These are phyloP conservation scores for Erinaceus europaeus DNA, from an alignment of 2,113 vertebrate genomes.

Conservation along the genomic window DNA sequence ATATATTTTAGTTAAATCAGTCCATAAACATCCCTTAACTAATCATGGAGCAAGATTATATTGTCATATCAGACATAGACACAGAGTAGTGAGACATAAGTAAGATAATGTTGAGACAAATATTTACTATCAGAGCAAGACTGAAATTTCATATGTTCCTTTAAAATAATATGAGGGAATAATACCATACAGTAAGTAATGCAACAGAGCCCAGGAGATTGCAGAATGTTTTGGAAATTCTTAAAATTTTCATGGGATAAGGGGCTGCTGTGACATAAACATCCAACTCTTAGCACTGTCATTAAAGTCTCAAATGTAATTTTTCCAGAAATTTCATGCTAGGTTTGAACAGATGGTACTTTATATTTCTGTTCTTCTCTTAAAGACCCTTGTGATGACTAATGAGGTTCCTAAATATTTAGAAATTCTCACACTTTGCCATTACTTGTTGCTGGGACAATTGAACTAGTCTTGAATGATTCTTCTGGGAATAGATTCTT, in stretches of 20 bases:
- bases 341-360: not conserved
- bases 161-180: not conserved
- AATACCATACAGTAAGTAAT: not conserved
- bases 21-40: not conserved
- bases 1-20: conserved; percentile 8
- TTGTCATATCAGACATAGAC: not conserved
- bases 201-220: not conserved
- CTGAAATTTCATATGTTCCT: not conserved
- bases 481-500: not conserved
- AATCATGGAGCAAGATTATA: not conserved
- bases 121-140: not conserved
- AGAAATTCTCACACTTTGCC: not conserved
- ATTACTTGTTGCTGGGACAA: not conserved
- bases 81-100: not conserved
- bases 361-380: not conserved
- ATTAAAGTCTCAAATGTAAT: not conserved
- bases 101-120: not conserved
- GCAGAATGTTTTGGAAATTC: not conserved
- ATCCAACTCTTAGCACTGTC: not conserved
- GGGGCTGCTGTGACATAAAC: not conserved
- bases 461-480: not conserved
- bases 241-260: not conserved
- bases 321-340: not conserved
- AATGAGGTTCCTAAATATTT: not conserved
- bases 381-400: not conserved